Conservation (phyloP, 2,797 vertebrate genomes). For the Paguma larvata region DNA sequence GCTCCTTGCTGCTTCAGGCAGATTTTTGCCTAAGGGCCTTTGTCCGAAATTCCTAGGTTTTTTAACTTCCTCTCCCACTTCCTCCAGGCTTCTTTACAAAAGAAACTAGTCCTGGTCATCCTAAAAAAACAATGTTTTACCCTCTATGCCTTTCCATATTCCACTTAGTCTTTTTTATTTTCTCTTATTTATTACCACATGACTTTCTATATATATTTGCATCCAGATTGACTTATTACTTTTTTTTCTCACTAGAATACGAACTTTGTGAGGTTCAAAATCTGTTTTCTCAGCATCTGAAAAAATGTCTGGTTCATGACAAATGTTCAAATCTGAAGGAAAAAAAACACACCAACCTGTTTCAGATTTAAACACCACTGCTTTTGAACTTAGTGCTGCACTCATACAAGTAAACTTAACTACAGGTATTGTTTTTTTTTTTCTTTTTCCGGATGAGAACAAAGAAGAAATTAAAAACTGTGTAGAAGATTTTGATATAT, state of each 20-base stretch:
- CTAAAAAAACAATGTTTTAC: neutral
- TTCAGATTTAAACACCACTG: constrained; percentile 22
- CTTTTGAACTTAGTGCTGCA: neutral
- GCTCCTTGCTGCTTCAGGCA: neutral
- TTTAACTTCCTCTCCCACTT: neutral
- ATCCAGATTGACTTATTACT: neutral
- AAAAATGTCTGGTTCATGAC: neutral
- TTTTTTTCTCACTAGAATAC: neutral
- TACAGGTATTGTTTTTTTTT: neutral
- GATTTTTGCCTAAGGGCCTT: neutral
- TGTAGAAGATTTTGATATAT: neutral
- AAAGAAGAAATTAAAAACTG: neutral
- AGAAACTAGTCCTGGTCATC: neutral
- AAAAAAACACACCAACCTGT: neutral
- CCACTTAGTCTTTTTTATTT: neutral
- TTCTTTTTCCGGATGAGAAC: neutral
- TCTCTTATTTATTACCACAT: neutral
- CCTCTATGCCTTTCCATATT: neutral
- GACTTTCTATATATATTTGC: neutral
- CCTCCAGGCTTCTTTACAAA: neutral
- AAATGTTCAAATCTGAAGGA: neutral
- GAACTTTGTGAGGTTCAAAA: neutral
- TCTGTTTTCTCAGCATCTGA: neutral
- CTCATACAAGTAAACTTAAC: neutral
- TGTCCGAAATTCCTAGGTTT: neutral